Base-by-base conservation (phyloP, 2,113 vertebrate genomes). In the Thunnus maccoyii region DNA sequence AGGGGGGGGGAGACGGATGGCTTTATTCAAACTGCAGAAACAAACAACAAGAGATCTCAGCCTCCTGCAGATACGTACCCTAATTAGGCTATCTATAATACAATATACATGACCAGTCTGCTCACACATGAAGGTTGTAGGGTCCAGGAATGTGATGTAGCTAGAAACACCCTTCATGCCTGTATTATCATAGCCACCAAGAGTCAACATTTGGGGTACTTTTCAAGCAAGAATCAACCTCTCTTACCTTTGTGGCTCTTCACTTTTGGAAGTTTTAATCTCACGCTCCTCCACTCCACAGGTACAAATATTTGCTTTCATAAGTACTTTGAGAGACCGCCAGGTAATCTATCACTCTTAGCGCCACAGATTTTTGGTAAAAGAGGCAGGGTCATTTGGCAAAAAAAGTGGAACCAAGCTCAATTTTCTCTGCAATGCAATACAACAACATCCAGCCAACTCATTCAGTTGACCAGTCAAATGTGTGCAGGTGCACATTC, bases 171-270 rank as follows among this genome's bases (percentile, higher is more conserved):
- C 9, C 32, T 25, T 20, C 22, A 5, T 44, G 30, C 12, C 6
- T 46, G 30, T 63, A 68, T 89, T 74, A 66, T 83, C 84, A 88
- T 79, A 56, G 82, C 76, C 67, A 88, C 86, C 44, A 6, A 72
- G 36, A 56, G 66, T 65, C 57, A 56, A 58, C 20, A 30, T 44
- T 25, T 11, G n/a, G 18, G 18, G 36, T 5, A 18, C 1, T 25
- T 41, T 41, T 41, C 0, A 50, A 60, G 72, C 52, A 58, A 11
- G 25, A 71, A 69, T 80, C 4, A 20, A 18, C 47, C 9, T 46
- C 22, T 6, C 5, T 22, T 6, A 32, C 17, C 55, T 68, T 2
- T 36, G n/a, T 41, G 2, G 27, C 27, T 30, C 27, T 14, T 15
- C 30, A 10, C n/a, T 60, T 16, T n/a, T 51, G 4, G 36, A 41